Base-by-base conservation (phyloP, 2,797 vertebrate species). In the Macrochelys suwanniensis region DNA sequence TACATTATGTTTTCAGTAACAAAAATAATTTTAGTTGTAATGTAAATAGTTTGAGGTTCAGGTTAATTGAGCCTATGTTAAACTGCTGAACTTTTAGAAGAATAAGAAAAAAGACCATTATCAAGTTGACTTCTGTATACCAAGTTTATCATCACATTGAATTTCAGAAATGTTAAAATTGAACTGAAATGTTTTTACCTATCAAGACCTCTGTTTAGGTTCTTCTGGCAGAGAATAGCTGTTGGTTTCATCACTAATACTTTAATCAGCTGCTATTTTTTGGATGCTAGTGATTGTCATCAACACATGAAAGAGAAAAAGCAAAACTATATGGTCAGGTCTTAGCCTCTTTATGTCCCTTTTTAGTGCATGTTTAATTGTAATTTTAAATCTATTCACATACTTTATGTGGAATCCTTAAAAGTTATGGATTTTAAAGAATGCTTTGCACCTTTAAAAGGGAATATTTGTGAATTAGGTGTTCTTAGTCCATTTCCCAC, bases 171-270 rank as follows among this genome's bases (percentile, higher is more conserved):
- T 92, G 71, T 76, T 51, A 74, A 50, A 81, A 92, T 65, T 5
- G 3, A 87, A 2, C 17, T 89, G 28, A 82, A 91, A 80, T 13
- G 26, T 50, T 96, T 90, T 77, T 6, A 49, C 57, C 26, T 17
- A 7, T 51, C 23, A 85, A 89, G 47, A 84, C 10, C 6, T 89
- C 2, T 89, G 65, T 80, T 89, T 85, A 82, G 17, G 11, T 95
- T 93, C 31, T 84, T 91, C 57, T 95, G 71, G 13, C 53, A 94
- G 79, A 71, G 19, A 37, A 83, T 82, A 28, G 42, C 3, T 23
- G 49, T 71, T 65, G 51, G 85, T 91, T 89, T 68, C 33, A 74
- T 91, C 86, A 86, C 23, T 90, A 91, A 87, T 88, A 23, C 47
- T 82, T 11, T 23, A 74, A 68, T 89, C n/a, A 57, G 10, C n/a